Evolutionary conservation across 2,797 vertebrate species (phyloP).

Genomic region (Vipera ursinii): DNA sequence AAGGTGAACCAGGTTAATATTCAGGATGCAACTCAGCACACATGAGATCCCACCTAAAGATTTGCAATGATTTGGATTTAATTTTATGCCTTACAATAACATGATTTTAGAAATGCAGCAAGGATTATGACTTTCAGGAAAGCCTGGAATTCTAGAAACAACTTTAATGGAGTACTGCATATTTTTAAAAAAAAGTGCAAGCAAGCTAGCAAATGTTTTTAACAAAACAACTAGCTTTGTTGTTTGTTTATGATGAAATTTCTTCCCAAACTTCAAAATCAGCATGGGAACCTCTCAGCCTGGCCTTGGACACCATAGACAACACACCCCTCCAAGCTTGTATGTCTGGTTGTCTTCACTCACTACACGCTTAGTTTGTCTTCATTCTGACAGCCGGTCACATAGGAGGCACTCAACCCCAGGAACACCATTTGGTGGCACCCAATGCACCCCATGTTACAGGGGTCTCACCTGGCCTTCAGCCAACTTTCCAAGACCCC

Average conservation of each 20-base stretch:
- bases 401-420: too few species aligned
- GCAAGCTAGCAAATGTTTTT: neutral
- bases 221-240: neutral
- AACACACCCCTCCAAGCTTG: neutral
- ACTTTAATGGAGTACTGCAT: neutral
- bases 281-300: neutral
- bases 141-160: neutral
- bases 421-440: too few species aligned
- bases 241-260: neutral
- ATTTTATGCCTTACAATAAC: neutral
- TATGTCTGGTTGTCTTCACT: too few species aligned
- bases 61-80: slow-evolving; percentile 1
- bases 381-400: too few species aligned
- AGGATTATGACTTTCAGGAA: neutral
- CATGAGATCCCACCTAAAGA: neutral
- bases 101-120: neutral
- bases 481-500: too few species aligned
- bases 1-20: neutral
- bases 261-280: neutral
- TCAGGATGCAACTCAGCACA: neutral
- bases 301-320: neutral
- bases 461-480: too few species aligned
- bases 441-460: too few species aligned
- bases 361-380: too few species aligned
- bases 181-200: neutral